Evolutionary conservation across 2,888 invertebrate genomes (phyloP), one percentile per base, ranked within the genome.

Genomic region (Macaria liturata): DNA sequence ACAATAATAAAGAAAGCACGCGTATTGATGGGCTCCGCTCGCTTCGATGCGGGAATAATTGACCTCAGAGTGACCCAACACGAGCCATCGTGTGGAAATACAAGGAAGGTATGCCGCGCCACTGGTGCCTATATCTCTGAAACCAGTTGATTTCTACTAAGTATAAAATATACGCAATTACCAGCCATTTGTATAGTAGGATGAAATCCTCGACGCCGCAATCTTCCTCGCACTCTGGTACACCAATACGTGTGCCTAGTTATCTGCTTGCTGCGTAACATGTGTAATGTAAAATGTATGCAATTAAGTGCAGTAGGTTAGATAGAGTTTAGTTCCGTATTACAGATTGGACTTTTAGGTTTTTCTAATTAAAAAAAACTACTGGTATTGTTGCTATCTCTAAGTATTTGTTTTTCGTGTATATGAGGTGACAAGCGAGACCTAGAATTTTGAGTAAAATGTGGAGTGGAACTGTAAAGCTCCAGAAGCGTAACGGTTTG

Each of bases 71-170:
- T 71, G 76, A 72, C 76, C 74, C 62, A 62, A 67, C 67, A 67
- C 64, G 59, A 60, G 69, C 70, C 66, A 62, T 63, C 65, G 74
- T 81, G 78, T 79, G 71, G 78, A 77, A 77, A 81, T 70, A 80
- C 76, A 67, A 75, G 77, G 75, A 77, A 75, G 76, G 71, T 70
- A 70, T 67, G 69, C 67, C 37, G 32, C 46, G 39, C 50, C 58
- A 62, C 65, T 62, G 54, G 58, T 67, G 67, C 62, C 60, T 67
- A 69, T 74, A 56, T 64, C 54, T 59, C 49, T 56, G 54, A 64
- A 76, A 78, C 78, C 77, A 71, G 78, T 78, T 71, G 58, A 75
- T 72, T 67, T 64, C 66, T 67, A 69, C 64, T 59, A 3, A 37
- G 7, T 37, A 62, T 57, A 59, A 59, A 60, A 61, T 61, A 64